Evolutionary conservation across 2,797 vertebrate genomes (phyloP).

Genomic region (Spea hammondii): DNA sequence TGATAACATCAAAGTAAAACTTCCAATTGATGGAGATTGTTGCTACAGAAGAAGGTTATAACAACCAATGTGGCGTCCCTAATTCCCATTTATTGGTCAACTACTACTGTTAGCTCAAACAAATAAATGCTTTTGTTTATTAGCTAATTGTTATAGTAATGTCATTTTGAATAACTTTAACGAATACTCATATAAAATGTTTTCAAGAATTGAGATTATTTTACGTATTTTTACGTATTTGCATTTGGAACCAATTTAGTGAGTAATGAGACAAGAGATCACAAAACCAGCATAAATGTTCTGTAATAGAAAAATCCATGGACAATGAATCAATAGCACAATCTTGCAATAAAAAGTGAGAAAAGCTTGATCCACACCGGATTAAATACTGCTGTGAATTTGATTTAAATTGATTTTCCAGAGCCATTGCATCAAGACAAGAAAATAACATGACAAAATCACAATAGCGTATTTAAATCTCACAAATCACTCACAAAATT

Average conservation of each 20-base stretch:
- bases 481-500: too few relatives aligned
- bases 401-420: neutral
- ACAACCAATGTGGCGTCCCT: too few relatives aligned
- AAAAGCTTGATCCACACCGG: neutral
- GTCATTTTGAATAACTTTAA: neutral
- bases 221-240: neutral
- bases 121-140: too few relatives aligned
- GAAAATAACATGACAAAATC: neutral
- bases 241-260: neutral
- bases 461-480: too few relatives aligned
- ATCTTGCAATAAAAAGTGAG: neutral
- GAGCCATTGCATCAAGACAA: neutral
- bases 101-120: too few relatives aligned
- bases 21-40: too few relatives aligned
- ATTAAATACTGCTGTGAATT: neutral
- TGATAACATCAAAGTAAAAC: too few relatives aligned
- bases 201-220: neutral
- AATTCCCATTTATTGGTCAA: too few relatives aligned
- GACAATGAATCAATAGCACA: neutral
- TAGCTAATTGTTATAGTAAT: too few relatives aligned
- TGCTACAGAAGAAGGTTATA: too few relatives aligned
- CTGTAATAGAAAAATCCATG: slow-evolving; percentile 2
- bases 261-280: neutral
- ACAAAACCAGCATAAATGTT: neutral
- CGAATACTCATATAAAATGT: neutral